These are phyloP conservation scores for Latrodectus elegans DNA, from an alignment of 2,888 invertebrate species.

Conservation along the genomic window DNA sequence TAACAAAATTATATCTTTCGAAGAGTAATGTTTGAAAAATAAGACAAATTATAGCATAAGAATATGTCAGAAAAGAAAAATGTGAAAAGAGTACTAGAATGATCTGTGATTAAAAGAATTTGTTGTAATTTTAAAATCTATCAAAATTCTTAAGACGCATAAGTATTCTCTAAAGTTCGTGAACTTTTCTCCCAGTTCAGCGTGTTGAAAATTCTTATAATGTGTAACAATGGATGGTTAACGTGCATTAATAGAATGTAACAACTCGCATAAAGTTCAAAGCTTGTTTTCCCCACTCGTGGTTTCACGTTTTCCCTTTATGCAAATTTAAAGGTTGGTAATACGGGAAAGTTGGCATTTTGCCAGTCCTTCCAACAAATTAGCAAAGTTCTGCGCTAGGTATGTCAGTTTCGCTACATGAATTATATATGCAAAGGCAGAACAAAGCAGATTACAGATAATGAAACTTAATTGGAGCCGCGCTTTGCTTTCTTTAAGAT, in stretches of 20 bases:
- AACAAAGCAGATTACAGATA: too few relatives aligned
- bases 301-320: slow-evolving; percentile 54
- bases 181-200: neutral
- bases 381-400: slow-evolving; percentile 35
- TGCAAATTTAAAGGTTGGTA: slow-evolving; percentile 47
- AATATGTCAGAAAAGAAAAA: too few relatives aligned
- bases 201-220: slow-evolving; percentile 43
- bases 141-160: neutral
- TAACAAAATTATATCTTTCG: too few relatives aligned
- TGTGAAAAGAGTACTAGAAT: too few relatives aligned
- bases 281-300: slow-evolving; percentile 57
- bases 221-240: slow-evolving; percentile 24
- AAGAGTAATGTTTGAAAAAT: too few relatives aligned
- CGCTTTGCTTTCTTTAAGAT: too few relatives aligned
- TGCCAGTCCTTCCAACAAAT: slow-evolving; percentile 54
- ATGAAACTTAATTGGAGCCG: too few relatives aligned
- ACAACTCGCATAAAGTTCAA: slow-evolving; percentile 35
- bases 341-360: slow-evolving; percentile 26
- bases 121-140: too few relatives aligned
- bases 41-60: too few relatives aligned
- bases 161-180: neutral
- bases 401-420: slow-evolving; percentile 32
- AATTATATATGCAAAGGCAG: slow-evolving; percentile 45
- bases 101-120: too few relatives aligned
- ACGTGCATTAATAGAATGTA: slow-evolving; percentile 44